Percentiles rank a stretch among this genome's conserved stretches.
Conservation (phyloP, 2,113 vertebrate genomes). For the Myocastor coypus region DNA sequence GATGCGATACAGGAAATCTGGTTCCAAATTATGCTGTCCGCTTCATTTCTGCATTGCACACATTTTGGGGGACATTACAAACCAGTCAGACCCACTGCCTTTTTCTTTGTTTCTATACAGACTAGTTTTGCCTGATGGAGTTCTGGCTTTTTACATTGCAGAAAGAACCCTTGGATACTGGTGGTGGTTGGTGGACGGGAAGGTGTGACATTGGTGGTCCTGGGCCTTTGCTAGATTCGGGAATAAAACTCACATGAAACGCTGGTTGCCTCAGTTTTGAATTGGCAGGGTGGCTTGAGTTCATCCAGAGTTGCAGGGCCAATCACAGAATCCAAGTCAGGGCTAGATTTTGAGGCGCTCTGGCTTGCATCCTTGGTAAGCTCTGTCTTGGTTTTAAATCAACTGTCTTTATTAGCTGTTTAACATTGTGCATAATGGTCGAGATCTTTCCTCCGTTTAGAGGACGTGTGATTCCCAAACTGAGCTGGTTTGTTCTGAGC, state of each 20-base stretch:
- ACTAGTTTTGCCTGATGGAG: not conserved
- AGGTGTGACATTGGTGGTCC: not conserved
- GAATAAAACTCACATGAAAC: not conserved
- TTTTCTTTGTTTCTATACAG: not conserved
- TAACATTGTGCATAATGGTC: too few relatives aligned
- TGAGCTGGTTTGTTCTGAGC: not conserved
- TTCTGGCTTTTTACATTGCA: not conserved
- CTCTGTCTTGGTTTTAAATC: not conserved
- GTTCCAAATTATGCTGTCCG: slow-evolving; percentile 74
- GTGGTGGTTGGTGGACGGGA: too few relatives aligned
- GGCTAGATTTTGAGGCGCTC: not conserved
- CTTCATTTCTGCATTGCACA: slow-evolving; percentile 56
- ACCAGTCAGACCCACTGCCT: slow-evolving; percentile 8
- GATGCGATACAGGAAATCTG: slow-evolving; percentile 81
- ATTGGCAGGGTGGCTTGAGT: not conserved
- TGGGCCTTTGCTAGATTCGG: not conserved
- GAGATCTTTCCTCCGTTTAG: not conserved
- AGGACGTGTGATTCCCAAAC: not conserved
- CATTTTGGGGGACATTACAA: slow-evolving; percentile 23
- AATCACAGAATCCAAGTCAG: not conserved
- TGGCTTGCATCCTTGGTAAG: not conserved
- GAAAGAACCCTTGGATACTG: not conserved
- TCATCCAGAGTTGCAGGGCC: not conserved
- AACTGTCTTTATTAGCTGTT: not conserved
- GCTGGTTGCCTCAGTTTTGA: not conserved